These are phyloP conservation scores for Apomyelois bistriatella DNA, from an alignment of 2,888 invertebrate genomes.

Conservation along the genomic window DNA sequence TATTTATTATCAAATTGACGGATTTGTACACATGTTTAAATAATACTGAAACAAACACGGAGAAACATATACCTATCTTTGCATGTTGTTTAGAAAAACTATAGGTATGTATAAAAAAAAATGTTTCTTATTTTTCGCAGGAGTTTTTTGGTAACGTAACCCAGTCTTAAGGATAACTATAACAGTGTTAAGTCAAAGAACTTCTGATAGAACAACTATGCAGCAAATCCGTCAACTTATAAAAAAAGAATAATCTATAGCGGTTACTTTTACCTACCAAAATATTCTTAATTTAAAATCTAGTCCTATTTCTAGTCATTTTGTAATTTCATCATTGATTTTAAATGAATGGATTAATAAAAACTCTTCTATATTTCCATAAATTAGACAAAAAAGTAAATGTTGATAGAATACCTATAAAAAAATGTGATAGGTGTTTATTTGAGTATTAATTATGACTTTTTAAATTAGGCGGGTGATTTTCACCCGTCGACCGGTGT, in stretches of 20 bases:
- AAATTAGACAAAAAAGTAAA: slow-evolving; percentile 31
- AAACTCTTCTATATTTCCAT: slow-evolving; percentile 21
- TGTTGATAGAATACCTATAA: slow-evolving; percentile 46
- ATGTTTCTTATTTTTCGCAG: too few relatives aligned
- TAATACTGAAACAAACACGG: too few relatives aligned
- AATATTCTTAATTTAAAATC: slow-evolving; percentile 4
- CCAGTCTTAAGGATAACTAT: too few relatives aligned
- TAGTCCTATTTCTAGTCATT: slow-evolving; percentile 6
- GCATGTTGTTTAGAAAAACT: too few relatives aligned
- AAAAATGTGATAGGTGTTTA: slow-evolving; percentile 59
- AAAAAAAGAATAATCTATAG: neutral
- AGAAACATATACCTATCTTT: too few relatives aligned
- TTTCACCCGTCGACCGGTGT: slow-evolving; percentile 32
- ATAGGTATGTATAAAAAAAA: too few relatives aligned
- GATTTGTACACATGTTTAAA: too few relatives aligned
- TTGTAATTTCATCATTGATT: neutral
- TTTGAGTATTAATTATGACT: slow-evolving; percentile 29
- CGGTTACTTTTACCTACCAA: neutral
- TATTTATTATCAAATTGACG: too few relatives aligned
- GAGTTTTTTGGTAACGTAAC: too few relatives aligned
- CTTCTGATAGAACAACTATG: neutral
- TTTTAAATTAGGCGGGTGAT: slow-evolving; percentile 25
- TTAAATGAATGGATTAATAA: neutral
- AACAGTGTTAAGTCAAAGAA: too few relatives aligned
- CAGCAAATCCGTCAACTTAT: neutral